Evolutionary conservation across 2,797 vertebrate species (phyloP), one percentile per base, ranked within the genome.

Genomic region (Poeciliopsis turneri): DNA sequence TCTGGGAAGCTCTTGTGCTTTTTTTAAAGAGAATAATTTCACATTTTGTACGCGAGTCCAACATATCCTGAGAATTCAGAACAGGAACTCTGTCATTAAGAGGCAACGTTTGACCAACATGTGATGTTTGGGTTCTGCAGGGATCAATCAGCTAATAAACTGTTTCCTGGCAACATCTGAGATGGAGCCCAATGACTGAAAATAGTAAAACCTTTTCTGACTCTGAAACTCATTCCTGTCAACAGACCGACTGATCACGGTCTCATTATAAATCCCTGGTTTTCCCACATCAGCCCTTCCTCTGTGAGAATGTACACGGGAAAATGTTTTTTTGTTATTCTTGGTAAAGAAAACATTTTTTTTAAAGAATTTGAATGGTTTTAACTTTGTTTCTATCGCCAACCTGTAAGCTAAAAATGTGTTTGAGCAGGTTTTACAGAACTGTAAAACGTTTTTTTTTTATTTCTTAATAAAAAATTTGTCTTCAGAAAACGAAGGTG

Each of bases 391-490:
- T 95, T 90, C 84, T 91, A 87, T 92, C 81, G 90, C 90, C 90
- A 87, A 94, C 87, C 87, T 93, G 89, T 93, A 93, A 93, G 87
- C 85, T 90, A 93, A 75, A 72, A 57, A 79, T 85, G 89, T 95
- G 92, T 95, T 89, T 91, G 75, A 94, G 87, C 89, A 83, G 85
- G 90, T 93, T 95, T 95, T 93, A 92, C 91, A 88, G 82, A 78
- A 43, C 82, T 90, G 92, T 93, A 92, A 94, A 92, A 84, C 89
- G 79, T 89, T 93, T 53, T 51, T 93, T 43, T 43, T 43, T 43
- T 91, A 94, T 95, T 94, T 94, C 84, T 91, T 94, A 96, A 95
- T 94, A 95, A 96, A 95, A 94, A 91, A 87, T 93, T 87, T 93
- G 91, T 95, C 93, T 95, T 94, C 92, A 89, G 90, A 91, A 88